phyloP scores from a whole-genome alignment of 2,797 vertebrate species.

The Pogoniulus pusillus region DNA sequence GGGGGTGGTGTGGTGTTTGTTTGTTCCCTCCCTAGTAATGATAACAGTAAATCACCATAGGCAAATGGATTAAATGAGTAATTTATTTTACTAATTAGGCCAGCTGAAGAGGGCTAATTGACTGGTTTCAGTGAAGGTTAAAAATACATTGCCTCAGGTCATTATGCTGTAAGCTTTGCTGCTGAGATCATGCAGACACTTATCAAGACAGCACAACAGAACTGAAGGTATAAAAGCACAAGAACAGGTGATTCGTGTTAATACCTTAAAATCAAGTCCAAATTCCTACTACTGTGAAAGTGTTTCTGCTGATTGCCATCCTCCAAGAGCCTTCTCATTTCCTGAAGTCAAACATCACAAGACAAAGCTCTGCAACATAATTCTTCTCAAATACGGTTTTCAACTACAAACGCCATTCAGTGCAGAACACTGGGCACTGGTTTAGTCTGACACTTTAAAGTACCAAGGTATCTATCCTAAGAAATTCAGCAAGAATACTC shows the following conservation, averaged over 20 bases:
- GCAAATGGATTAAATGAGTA: not conserved
- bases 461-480: not conserved
- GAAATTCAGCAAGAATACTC: not conserved
- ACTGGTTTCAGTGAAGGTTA: not conserved
- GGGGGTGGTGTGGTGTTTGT: accelerated
- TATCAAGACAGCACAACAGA: not conserved
- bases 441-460: not conserved
- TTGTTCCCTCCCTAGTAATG: not conserved
- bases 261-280: not conserved
- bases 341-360: accelerated
- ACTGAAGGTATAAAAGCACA: not conserved
- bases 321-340: not conserved
- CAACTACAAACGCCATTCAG: not conserved
- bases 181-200: not conserved
- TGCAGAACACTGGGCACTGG: not conserved
- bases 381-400: not conserved
- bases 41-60: not conserved
- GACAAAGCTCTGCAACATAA: not conserved
- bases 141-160: not conserved
- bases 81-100: not conserved
- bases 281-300: not conserved
- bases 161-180: not conserved
- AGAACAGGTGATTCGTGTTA: not conserved
- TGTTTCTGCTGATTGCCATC: not conserved
- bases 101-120: not conserved